phyloP scores from a whole-genome alignment of 2,797 vertebrate species.

The Naso thynnoides region DNA sequence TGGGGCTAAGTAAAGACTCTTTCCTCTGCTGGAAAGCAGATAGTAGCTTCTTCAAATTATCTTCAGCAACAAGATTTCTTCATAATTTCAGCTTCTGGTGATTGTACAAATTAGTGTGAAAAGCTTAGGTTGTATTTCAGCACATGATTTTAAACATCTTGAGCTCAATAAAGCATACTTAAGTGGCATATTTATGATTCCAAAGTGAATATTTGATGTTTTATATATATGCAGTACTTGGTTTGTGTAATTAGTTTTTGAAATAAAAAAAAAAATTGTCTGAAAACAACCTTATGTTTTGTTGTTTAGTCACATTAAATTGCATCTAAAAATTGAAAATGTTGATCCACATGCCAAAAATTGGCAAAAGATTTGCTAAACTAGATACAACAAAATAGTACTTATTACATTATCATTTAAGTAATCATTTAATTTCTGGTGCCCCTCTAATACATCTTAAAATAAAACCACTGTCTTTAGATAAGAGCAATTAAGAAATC shows the following conservation, averaged over 20 bases:
- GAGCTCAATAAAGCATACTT: constrained; percentile 1
- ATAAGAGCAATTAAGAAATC: too few species aligned
- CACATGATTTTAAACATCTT: neutral
- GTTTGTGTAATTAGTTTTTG: constrained; percentile 20
- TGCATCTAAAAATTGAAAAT: neutral
- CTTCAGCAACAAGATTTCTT: neutral
- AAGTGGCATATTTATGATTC: constrained; percentile 17
- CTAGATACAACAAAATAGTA: neutral
- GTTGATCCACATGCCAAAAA: neutral
- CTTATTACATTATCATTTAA: neutral
- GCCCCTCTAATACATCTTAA: neutral
- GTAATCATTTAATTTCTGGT: neutral
- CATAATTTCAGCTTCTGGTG: constrained; percentile 4
- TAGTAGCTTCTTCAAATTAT: neutral
- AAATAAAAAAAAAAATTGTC: constrained; percentile 14
- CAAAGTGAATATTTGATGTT: constrained; percentile 12
- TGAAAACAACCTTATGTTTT: neutral
- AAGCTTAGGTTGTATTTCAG: constrained; percentile 12
- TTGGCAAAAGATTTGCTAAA: neutral
- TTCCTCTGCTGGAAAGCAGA: neutral
- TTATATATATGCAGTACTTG: constrained; percentile 1
- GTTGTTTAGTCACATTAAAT: neutral
- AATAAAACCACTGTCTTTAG: too few species aligned
- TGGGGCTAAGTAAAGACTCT: neutral
- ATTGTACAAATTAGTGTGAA: neutral